phyloP scores from a whole-genome alignment of 2,888 invertebrate species.

The Tholera decimalis region DNA sequence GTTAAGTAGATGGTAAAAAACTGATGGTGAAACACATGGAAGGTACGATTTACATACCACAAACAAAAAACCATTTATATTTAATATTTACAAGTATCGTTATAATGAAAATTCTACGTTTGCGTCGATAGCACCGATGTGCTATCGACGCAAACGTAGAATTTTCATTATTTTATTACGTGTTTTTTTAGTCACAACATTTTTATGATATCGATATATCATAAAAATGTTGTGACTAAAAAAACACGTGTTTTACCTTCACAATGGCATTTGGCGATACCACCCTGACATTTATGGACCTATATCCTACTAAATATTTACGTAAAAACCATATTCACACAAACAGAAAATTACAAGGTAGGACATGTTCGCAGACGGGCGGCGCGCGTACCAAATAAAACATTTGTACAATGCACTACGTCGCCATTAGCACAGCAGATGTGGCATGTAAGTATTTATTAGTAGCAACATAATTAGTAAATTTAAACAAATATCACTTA shows the following conservation, averaged over 20 bases:
- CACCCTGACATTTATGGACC: constrained; percentile 46
- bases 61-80: constrained; percentile 8
- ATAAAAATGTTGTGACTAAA: constrained; percentile 16
- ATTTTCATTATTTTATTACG: no score
- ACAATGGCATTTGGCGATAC: constrained; percentile 52
- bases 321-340: constrained; percentile 75
- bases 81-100: background rate
- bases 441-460: constrained; percentile 88
- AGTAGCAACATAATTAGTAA: constrained; percentile 87
- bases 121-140: background rate
- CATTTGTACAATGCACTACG: constrained; percentile 80
- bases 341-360: constrained; percentile 83
- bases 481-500: constrained; percentile 90
- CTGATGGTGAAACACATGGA: constrained; percentile 7
- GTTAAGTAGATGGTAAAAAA: constrained; percentile 11
- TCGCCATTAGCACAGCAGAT: constrained; percentile 85
- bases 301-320: constrained; percentile 62
- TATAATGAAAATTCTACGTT: constrained; percentile 4
- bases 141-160: no score
- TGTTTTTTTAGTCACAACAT: no score
- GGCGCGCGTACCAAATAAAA: constrained; percentile 82
- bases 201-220: background rate
- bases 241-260: constrained; percentile 32
- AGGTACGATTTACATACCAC: background rate
- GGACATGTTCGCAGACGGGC: constrained; percentile 61